Conservation (phyloP, 2,888 invertebrate species). For the Rhagium mordax region DNA sequence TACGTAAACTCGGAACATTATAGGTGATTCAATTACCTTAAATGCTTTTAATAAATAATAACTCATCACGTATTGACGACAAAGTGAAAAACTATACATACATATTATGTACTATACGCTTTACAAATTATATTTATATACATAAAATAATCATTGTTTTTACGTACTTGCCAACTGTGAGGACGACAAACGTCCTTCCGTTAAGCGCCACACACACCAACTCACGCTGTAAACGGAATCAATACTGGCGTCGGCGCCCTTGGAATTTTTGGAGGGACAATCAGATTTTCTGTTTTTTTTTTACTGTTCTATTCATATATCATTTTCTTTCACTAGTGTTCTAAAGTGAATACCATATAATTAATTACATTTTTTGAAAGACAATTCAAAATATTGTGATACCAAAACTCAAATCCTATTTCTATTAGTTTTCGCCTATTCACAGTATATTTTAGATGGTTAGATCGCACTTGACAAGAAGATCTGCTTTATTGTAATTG, state of each 20-base stretch:
- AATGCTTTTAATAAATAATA: no score
- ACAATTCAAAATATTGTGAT: no score
- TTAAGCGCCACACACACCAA: slow-evolving; percentile 63
- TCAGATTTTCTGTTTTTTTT: not conserved
- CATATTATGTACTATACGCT: no score
- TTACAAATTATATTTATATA: not conserved
- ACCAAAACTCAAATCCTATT: no score
- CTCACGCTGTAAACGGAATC: slow-evolving; percentile 64
- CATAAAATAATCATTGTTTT: slow-evolving; percentile 38
- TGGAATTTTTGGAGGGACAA: slow-evolving; percentile 14
- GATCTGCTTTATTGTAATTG: no score
- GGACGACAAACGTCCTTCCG: slow-evolving; percentile 62
- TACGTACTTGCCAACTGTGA: slow-evolving; percentile 63
- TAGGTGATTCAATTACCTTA: no score
- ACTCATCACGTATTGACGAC: no score
- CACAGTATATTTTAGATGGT: no score
- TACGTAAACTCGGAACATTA: no score
- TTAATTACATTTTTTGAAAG: not conserved
- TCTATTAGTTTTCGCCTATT: no score
- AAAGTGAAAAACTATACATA: no score
- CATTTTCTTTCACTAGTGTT: not conserved
- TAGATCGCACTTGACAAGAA: no score
- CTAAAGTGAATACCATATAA: not conserved
- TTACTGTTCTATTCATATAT: not conserved
- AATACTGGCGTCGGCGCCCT: slow-evolving; percentile 67